Conservation (phyloP, 2,113 vertebrate genomes). For the Hypanus sabinus region DNA sequence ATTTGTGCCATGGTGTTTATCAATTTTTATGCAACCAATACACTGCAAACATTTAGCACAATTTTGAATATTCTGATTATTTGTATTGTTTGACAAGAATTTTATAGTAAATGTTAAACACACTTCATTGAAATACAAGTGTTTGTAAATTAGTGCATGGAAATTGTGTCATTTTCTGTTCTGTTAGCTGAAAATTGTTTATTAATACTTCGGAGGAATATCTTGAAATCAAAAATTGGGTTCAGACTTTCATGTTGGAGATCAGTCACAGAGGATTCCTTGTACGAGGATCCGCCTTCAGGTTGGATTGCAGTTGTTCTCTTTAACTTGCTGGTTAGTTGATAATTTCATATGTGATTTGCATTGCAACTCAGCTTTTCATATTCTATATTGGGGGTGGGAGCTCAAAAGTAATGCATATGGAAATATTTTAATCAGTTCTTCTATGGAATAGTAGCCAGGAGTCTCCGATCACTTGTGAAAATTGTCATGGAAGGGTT, state of each 20-base stretch:
- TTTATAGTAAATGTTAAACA: neutral
- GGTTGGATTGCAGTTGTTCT: neutral
- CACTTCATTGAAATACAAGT: neutral
- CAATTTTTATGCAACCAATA: neutral
- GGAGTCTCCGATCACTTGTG: neutral
- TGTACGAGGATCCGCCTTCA: neutral
- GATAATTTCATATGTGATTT: neutral
- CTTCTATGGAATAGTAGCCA: neutral
- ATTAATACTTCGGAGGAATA: conserved; percentile 17
- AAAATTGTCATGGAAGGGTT: too few species aligned
- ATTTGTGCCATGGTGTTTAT: neutral
- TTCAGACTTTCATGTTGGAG: conserved; percentile 5
- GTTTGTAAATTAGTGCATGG: neutral
- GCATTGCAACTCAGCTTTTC: neutral
- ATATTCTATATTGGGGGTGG: neutral
- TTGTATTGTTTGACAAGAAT: neutral
- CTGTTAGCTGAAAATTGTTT: neutral
- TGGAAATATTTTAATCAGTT: neutral
- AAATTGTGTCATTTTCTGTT: neutral
- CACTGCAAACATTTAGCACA: neutral
- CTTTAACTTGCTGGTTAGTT: neutral
- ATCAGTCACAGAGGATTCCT: conserved; percentile 16
- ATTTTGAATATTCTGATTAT: neutral
- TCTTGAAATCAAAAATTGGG: conserved; percentile 25
- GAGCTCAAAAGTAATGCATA: neutral